phyloP scores from a whole-genome alignment of 2,113 vertebrate genomes.

The Oreochromis niloticus region DNA sequence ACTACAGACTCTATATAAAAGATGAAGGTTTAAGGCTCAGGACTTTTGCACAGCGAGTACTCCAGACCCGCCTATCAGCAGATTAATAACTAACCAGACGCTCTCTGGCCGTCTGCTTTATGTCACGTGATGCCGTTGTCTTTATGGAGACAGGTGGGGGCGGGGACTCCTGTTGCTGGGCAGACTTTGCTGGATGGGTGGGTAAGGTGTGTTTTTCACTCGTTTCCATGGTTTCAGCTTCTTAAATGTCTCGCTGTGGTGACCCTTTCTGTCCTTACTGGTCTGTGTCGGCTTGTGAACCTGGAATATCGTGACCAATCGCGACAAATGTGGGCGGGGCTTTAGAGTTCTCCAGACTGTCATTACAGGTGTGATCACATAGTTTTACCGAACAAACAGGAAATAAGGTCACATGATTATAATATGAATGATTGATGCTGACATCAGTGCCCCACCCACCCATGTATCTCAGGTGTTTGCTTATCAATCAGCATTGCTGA shows the following conservation, averaged over 20 bases:
- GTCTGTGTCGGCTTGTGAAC: not conserved
- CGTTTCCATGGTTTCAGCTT: not conserved
- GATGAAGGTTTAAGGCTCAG: not conserved
- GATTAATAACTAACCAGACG: not conserved
- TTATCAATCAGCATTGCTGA: not conserved
- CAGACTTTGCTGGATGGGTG: not conserved
- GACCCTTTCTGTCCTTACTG: not conserved
- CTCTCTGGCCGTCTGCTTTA: not conserved
- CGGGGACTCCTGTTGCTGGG: not conserved
- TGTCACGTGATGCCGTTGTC: not conserved
- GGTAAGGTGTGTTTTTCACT: not conserved
- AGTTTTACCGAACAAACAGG: not conserved
- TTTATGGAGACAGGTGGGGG: not conserved
- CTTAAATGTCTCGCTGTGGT: fast-evolving
- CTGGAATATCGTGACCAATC: not conserved
- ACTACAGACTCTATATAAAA: not conserved
- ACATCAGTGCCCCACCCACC: not conserved
- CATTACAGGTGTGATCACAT: not conserved
- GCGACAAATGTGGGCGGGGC: not conserved
- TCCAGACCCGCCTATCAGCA: not conserved
- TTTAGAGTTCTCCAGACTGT: not conserved
- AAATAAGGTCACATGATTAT: not conserved
- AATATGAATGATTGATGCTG: not conserved
- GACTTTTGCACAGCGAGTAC: no score
- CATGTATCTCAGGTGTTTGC: not conserved